Conservation (phyloP, 2,113 vertebrate species). For the Lepus europaeus region DNA sequence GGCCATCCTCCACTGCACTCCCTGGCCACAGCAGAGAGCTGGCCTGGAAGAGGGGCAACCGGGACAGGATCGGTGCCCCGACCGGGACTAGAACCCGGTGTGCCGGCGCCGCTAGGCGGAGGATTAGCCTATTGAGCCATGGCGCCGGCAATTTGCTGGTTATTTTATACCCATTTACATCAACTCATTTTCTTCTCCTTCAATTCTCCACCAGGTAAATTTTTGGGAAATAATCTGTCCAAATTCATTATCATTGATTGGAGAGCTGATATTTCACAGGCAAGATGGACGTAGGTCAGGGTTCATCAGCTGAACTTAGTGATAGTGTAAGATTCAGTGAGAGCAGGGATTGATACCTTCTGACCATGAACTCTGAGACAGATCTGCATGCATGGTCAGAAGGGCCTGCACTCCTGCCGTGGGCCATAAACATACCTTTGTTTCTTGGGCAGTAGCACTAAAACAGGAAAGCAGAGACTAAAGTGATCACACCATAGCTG, state of each 20-base stretch:
- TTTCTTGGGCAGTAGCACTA: not conserved
- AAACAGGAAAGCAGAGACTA: not conserved
- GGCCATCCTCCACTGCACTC: too few relatives aligned
- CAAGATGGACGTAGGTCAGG: not conserved
- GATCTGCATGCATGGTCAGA: not conserved
- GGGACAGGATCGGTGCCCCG: too few relatives aligned
- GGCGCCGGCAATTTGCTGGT: too few relatives aligned
- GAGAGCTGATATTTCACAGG: not conserved
- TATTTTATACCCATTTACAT: too few relatives aligned
- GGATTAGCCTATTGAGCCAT: too few relatives aligned
- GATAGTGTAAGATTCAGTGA: not conserved
- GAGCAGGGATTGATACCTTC: not conserved
- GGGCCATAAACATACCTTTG: not conserved
- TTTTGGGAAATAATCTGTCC: slow-evolving; percentile 8
- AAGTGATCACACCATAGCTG: not conserved
- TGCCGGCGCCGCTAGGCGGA: too few relatives aligned
- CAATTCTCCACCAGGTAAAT: not conserved
- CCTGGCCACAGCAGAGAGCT: too few relatives aligned
- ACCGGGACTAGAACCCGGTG: too few relatives aligned
- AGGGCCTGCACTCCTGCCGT: not conserved
- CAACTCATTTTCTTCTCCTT: not conserved
- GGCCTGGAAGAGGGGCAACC: too few relatives aligned
- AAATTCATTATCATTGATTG: not conserved
- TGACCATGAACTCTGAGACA: not conserved
- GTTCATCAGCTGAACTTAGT: not conserved